Percentiles rank a stretch among this genome's conserved stretches.
Evolutionary conservation across 2,113 vertebrate species (phyloP).

Genomic region (Heteronetta atricapilla): DNA sequence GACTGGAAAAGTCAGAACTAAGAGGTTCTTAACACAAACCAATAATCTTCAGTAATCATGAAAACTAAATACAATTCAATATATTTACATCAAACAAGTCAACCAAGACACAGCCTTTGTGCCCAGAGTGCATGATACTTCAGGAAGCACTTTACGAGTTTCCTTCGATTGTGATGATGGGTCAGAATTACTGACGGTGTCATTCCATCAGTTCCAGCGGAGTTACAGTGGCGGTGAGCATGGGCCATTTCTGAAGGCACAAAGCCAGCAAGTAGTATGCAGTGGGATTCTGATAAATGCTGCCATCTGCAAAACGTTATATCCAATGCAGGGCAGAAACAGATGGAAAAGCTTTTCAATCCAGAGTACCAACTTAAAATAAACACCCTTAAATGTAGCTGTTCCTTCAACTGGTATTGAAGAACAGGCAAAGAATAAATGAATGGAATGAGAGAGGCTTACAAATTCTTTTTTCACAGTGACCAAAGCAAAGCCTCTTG

Average conservation of each 20-base stretch:
- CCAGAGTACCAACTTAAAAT: conserved; percentile 61
- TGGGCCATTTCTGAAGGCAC: background rate
- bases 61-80: background rate
- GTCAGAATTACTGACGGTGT: background rate
- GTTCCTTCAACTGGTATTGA: conserved; percentile 28
- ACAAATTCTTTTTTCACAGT: background rate
- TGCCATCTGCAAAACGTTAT: conserved; percentile 67
- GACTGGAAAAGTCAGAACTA: conserved; percentile 1
- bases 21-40: conserved; percentile 5
- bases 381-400: conserved; percentile 58
- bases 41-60: conserved; percentile 29
- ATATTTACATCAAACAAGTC: conserved; percentile 12
- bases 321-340: conserved; percentile 49
- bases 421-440: conserved; percentile 43
- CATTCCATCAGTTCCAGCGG: background rate
- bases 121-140: background rate
- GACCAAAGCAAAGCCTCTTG: conserved; percentile 24
- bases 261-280: conserved; percentile 46
- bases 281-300: conserved; percentile 58
- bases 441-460: conserved; percentile 34
- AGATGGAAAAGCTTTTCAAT: conserved; percentile 65
- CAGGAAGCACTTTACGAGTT: background rate
- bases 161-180: background rate
- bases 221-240: background rate
- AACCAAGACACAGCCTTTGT: background rate